Conservation (phyloP, 2,113 vertebrate species). For the Serilophus lunatus region DNA sequence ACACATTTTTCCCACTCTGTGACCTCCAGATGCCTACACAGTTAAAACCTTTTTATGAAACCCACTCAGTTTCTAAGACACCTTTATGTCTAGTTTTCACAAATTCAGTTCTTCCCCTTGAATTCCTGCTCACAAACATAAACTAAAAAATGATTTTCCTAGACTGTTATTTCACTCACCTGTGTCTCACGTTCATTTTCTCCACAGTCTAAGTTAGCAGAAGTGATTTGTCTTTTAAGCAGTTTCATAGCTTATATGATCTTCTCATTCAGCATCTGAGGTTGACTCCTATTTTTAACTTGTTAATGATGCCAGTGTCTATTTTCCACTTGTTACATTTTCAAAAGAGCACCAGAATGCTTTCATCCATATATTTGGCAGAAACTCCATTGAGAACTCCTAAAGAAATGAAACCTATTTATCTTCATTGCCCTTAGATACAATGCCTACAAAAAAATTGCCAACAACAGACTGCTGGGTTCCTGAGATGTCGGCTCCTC, state of each 20-base stretch:
- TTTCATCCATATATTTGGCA: slow-evolving; percentile 31
- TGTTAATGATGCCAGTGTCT: slow-evolving; percentile 1
- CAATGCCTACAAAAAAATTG: slow-evolving; percentile 24
- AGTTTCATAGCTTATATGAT: background rate
- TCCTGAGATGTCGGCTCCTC: background rate
- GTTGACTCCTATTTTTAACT: slow-evolving; percentile 20
- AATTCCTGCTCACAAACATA: background rate
- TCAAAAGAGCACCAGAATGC: background rate
- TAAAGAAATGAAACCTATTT: slow-evolving; percentile 7
- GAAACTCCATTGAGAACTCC: background rate
- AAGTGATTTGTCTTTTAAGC: background rate
- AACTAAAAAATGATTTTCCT: background rate
- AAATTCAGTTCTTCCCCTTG: background rate
- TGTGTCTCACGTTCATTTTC: background rate
- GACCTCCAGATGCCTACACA: background rate
- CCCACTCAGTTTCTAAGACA: background rate
- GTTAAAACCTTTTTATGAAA: background rate
- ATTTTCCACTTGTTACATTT: slow-evolving; percentile 49
- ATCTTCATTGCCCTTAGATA: slow-evolving; percentile 11
- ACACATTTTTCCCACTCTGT: background rate
- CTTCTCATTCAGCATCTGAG: background rate
- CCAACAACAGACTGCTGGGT: background rate
- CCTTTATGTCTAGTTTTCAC: background rate
- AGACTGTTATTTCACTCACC: background rate
- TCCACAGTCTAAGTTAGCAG: background rate